Evolutionary conservation across 2,797 vertebrate genomes (phyloP).

Genomic region (Aselliscus stoliczkanus): DNA sequence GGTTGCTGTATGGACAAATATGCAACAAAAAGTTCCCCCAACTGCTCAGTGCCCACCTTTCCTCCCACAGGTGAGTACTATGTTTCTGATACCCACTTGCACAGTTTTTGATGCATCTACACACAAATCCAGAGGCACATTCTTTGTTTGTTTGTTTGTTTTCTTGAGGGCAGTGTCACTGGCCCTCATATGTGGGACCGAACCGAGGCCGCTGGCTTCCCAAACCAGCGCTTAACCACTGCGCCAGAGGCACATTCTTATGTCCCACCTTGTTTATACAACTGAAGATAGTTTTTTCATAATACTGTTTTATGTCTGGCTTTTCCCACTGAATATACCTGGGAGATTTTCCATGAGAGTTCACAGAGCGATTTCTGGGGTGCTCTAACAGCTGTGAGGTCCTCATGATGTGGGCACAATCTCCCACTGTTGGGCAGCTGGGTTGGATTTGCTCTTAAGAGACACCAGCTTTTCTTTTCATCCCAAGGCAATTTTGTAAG

Average conservation of each 20-base stretch:
- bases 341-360: background rate
- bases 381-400: background rate
- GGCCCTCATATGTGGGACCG: too few species aligned
- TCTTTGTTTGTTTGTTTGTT: too few species aligned
- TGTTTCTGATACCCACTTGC: background rate
- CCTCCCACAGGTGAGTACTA: background rate
- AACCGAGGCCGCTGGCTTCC: too few species aligned
- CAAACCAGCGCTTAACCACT: too few species aligned
- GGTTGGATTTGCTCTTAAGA: background rate
- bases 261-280: background rate
- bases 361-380: background rate
- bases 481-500: background rate
- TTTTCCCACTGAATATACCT: background rate
- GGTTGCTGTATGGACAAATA: background rate
- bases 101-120: background rate
- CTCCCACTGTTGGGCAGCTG: background rate
- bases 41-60: too few species aligned
- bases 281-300: background rate
- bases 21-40: background rate
- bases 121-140: background rate
- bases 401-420: background rate
- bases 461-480: background rate
- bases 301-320: background rate
- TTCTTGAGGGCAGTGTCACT: too few species aligned
- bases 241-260: background rate